Base-by-base conservation (phyloP, 92 coral and sea anemone genomes). In the Porites rus region DNA sequence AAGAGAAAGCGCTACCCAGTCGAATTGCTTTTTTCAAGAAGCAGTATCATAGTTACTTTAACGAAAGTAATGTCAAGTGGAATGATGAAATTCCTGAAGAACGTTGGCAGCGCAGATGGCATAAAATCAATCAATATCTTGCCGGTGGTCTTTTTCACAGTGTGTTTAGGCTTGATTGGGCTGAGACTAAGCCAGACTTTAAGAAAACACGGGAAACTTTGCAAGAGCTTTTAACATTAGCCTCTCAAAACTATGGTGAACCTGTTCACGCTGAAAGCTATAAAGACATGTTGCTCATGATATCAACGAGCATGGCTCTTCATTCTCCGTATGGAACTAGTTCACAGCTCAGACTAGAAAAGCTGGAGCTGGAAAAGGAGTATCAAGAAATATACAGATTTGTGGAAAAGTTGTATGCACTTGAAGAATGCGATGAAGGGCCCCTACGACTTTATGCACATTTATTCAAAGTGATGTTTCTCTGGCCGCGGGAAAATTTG, bases 401-500 rank as follows among this genome's bases (percentile, higher is more conserved):
- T 69, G 84, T 80, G 0, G 67, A 80, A 6, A 17, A 25, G 14
- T 69, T 80, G 22, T 24, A 52, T 69, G 59, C 51, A 14, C 14
- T 69, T 14, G 84, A 80, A 19, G 75, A 6, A 12, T 54, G 6
- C 10, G 84, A 69, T 16, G 83, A 81, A 13, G 14, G 54, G 0
- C 67, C 25, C 17, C 72, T 68, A 31, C 17, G 91, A 58, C 56
- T 88, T 22, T 82, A 82, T 66, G 87, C 65, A 11, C 91, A 85
- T 19, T 56, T 88, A 54, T 46, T 88, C 16, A 88, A 82, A 61
- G 86, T 88, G 38, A 82, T 88, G 88, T 88, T 88, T 67, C 91
- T 88, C 12, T 88, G 91, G 91, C 91, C 91, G 0, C 77, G 83
- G 20, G 24, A 75, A 67, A 78, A 67, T 56, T 28, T 88, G 54